phyloP scores from a whole-genome alignment of 2,888 invertebrate genomes.

The Hyles lineata region DNA sequence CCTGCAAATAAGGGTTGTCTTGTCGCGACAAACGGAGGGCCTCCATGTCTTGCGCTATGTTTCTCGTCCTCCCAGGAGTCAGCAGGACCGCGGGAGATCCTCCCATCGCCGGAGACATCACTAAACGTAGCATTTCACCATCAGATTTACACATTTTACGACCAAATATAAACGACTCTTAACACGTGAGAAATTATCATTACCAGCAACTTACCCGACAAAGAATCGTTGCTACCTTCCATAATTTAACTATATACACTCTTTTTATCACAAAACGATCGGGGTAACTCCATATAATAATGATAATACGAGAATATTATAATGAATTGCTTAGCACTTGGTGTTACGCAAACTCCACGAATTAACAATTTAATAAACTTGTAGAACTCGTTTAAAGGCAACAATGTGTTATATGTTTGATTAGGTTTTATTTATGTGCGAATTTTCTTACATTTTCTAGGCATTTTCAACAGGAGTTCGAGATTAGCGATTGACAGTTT shows the following conservation, averaged over 20 bases:
- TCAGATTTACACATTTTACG: constrained; percentile 40
- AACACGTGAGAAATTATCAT: neutral
- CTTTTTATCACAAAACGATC: constrained; percentile 1
- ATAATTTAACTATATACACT: constrained; percentile 53
- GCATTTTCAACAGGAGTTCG: neutral
- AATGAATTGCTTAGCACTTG: neutral
- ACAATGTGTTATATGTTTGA: neutral
- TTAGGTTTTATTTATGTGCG: neutral
- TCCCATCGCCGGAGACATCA: constrained; percentile 65
- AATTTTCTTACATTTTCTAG: neutral
- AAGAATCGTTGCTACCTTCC: constrained; percentile 76
- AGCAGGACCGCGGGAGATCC: constrained; percentile 86
- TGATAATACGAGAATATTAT: constrained; percentile 7
- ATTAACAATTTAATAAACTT: neutral
- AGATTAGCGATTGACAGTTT: constrained; percentile 8
- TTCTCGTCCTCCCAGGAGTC: constrained; percentile 90
- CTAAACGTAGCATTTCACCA: constrained; percentile 50
- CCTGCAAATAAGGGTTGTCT: constrained; percentile 94
- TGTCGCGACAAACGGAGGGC: constrained; percentile 91
- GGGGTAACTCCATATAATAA: constrained; percentile 15
- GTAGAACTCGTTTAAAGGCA: neutral
- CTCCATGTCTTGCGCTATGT: constrained; percentile 94
- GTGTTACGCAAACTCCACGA: neutral
- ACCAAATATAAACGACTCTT: constrained; percentile 17
- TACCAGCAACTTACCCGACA: constrained; percentile 63